A percentile compares a stretch with the other conserved stretches of the same genome.
Conservation (phyloP, 1,140 invertebrate genomes). For the Solenopsis invicta region DNA sequence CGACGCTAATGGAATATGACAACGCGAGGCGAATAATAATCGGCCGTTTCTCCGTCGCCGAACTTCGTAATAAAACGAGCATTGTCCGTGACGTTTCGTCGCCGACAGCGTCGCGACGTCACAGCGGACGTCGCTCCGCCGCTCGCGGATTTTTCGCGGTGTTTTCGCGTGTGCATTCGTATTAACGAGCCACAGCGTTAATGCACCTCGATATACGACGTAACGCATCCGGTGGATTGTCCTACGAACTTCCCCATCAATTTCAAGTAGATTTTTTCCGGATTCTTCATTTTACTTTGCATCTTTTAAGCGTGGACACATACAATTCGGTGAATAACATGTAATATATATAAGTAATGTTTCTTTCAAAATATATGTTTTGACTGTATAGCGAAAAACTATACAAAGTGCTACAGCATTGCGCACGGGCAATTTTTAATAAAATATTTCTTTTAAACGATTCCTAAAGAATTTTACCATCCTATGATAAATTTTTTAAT, state of each 20-base stretch:
- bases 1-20: slow-evolving; percentile 83
- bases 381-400: background rate
- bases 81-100: slow-evolving; percentile 81
- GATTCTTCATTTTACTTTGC: background rate
- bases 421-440: background rate
- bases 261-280: background rate
- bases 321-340: background rate
- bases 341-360: too few species aligned
- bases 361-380: background rate
- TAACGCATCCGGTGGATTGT: background rate
- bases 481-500: background rate
- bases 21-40: slow-evolving; percentile 83
- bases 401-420: background rate
- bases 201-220: slow-evolving; percentile 19
- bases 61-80: slow-evolving; percentile 82
- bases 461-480: background rate
- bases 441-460: background rate
- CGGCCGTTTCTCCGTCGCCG: slow-evolving; percentile 74
- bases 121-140: slow-evolving; percentile 57
- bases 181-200: slow-evolving; percentile 16
- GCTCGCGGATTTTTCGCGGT: slow-evolving; percentile 64
- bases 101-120: slow-evolving; percentile 59
- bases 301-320: background rate
- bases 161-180: slow-evolving; percentile 19
- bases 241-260: background rate